Evolutionary conservation across 1,140 invertebrate species (phyloP).

Genomic region (Dreissena polymorpha): DNA sequence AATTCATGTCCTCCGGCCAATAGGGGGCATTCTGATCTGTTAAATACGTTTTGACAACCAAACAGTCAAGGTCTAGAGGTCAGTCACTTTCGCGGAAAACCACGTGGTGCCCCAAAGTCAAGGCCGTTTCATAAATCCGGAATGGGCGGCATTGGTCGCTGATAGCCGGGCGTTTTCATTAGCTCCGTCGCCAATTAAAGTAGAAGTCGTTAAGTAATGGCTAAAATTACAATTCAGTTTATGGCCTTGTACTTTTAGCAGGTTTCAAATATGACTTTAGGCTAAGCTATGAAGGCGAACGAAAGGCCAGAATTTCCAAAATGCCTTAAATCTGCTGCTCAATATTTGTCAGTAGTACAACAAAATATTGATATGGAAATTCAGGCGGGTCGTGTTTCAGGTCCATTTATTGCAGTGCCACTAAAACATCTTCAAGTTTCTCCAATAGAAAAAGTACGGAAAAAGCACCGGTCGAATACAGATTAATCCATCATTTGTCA

Average conservation of each 20-base stretch:
- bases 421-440: constrained; percentile 7
- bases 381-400: not conserved
- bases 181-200: not conserved
- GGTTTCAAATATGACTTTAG: constrained; percentile 38
- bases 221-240: not conserved
- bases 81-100: not conserved
- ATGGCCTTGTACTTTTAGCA: not conserved
- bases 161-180: not conserved
- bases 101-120: not conserved
- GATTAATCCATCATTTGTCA: constrained; percentile 27
- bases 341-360: constrained; percentile 1
- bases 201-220: not conserved
- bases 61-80: not conserved
- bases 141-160: no score
- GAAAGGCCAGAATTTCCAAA: not conserved
- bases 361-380: constrained; percentile 23
- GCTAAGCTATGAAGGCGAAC: constrained; percentile 2
- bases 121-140: not conserved
- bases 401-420: constrained; percentile 1
- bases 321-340: constrained; percentile 20
- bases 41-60: no score
- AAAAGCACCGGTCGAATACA: constrained; percentile 6
- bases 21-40: not conserved
- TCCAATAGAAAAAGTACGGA: constrained; percentile 16
- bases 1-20: not conserved